These are phyloP conservation scores for Cinclus cinclus DNA, from an alignment of 2,113 vertebrate genomes.

Conservation along the genomic window DNA sequence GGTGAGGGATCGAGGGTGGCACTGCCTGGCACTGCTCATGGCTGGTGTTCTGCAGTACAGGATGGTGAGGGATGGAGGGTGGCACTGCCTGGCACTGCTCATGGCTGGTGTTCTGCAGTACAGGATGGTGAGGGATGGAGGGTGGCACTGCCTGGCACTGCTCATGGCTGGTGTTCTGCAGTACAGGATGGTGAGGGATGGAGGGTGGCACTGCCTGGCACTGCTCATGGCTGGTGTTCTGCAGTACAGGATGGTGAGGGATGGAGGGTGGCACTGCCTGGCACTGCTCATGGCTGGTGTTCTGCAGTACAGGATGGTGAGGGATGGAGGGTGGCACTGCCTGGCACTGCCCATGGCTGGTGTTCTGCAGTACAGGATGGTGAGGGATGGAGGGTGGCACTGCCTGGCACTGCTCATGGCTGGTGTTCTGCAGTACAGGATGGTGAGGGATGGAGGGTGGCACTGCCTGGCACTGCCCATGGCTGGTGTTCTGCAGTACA, in stretches of 20 bases:
- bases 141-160: not conserved
- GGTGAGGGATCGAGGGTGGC: no score
- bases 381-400: no score
- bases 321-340: no score
- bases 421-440: no score
- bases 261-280: constrained; percentile 77
- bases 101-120: not conserved
- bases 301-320: not conserved
- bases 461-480: not conserved
- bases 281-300: not conserved
- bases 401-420: no score
- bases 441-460: no score
- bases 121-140: not conserved
- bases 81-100: not conserved
- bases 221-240: not conserved
- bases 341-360: not conserved
- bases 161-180: not conserved
- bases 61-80: constrained; percentile 95
- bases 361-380: constrained; percentile 78
- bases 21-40: no score
- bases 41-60: constrained; percentile 35
- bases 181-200: constrained; percentile 92
- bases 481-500: not conserved
- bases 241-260: constrained; percentile 87
- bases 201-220: no score